Percentiles rank a stretch among this genome's conserved stretches.
phyloP scores from a whole-genome alignment of 1,140 invertebrate species.

The Leptinotarsa lineolata region DNA sequence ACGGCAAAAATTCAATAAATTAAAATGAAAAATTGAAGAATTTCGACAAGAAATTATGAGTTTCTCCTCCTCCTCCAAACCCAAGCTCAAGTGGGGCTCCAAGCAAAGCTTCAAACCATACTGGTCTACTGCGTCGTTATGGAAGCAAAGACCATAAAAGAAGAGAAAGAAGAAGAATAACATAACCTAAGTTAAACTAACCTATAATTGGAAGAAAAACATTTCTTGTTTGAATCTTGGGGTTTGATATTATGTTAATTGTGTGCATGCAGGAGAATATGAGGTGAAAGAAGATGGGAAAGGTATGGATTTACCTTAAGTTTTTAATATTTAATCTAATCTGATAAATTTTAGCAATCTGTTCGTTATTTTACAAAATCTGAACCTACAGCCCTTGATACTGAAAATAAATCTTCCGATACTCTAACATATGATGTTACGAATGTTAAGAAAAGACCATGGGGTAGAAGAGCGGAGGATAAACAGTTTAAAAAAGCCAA shows the following conservation, averaged over 20 bases:
- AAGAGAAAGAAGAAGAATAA: too few species aligned
- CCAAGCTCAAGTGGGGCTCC: too few species aligned
- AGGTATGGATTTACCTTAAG: background rate
- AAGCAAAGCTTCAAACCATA: too few species aligned
- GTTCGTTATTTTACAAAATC: conserved; percentile 24
- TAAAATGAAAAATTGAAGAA: too few species aligned
- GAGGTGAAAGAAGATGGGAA: conserved; percentile 13
- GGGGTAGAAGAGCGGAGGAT: conserved; percentile 32
- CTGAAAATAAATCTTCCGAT: background rate
- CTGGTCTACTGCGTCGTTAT: too few species aligned
- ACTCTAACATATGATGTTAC: conserved; percentile 20
- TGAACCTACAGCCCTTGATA: background rate
- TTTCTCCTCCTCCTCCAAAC: too few species aligned
- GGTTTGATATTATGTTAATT: background rate
- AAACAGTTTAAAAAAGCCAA: conserved; percentile 27
- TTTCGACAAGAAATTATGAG: too few species aligned
- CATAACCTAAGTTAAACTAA: too few species aligned
- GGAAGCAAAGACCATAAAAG: too few species aligned
- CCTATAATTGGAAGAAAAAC: background rate
- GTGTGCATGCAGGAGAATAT: background rate
- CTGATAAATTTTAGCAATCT: conserved; percentile 1
- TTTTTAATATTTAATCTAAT: background rate
- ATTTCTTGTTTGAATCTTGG: background rate
- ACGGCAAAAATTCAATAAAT: too few species aligned
- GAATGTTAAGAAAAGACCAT: conserved; percentile 32